Conservation (phyloP, 1,140 invertebrate genomes). For the Hylyphantes graminicola region DNA sequence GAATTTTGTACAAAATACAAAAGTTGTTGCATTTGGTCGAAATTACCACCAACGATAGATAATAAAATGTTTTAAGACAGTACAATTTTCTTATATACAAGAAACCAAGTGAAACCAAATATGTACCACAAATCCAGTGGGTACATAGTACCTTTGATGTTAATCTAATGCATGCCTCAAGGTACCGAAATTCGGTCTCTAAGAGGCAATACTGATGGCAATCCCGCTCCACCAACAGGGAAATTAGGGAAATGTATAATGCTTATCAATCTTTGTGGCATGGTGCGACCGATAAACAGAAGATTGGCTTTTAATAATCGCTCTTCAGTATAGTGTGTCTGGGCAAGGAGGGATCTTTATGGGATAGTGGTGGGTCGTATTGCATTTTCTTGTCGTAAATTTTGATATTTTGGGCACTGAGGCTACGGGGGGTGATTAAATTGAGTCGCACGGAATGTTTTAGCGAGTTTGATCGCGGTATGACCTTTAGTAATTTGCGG, state of each 20-base stretch:
- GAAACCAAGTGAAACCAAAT: too few relatives aligned
- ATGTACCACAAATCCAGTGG: too few relatives aligned
- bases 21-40: too few relatives aligned
- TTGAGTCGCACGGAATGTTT: neutral
- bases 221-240: neutral
- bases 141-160: too few relatives aligned
- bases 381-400: conserved; percentile 33
- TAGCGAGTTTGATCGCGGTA: neutral
- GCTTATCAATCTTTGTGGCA: neutral
- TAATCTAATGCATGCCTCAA: too few relatives aligned
- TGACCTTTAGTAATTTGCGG: too few relatives aligned
- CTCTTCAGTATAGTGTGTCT: neutral
- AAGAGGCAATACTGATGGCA: too few relatives aligned
- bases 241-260: conserved; percentile 25
- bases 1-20: too few relatives aligned
- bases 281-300: neutral
- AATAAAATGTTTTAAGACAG: too few relatives aligned
- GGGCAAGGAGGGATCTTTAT: conserved; percentile 6
- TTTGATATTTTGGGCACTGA: neutral
- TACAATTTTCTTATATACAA: too few relatives aligned
- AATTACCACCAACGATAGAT: too few relatives aligned
- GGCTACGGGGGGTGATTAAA: neutral
- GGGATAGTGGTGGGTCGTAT: conserved; percentile 2
- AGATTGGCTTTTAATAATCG: conserved; percentile 38
- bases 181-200: too few relatives aligned